Evolutionary conservation across 2,888 invertebrate genomes (phyloP), one percentile per base, ranked within the genome.

Genomic region (Protonemura montana): DNA sequence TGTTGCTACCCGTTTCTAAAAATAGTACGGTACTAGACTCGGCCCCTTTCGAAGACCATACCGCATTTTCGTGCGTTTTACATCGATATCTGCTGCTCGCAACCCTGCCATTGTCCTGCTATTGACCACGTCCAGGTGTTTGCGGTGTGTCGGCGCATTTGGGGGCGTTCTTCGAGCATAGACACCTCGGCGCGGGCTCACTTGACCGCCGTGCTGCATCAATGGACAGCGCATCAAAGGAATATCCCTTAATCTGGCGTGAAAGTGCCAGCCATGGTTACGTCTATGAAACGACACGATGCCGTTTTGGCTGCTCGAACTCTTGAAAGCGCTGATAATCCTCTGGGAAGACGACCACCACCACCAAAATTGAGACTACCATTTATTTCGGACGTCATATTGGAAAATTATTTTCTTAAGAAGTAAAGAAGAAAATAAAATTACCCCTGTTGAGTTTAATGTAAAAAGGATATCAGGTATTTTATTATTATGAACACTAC

Each of bases 111-210:
- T 13, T 21, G 6, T 2, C 13, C 59, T 2, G 81, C 7, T 30
- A 5, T 81, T 81, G 81, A 16, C 27, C 41, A 10, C 42, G 82
- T n/a, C 41, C 82, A 83, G 82, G 82, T 82, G 82, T 82, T 59
- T 82, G 82, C 82, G 41, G 82, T 78, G 35, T 27, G 2, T 78
- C 78, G 7, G n/a, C 10, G 2, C 78, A 78, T 21, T 35, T 3
- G 82, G 35, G 30, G 82, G 82, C 82, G 82, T 83, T 83, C 30
- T 7, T 30, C 82, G 26, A 13, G 25, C 35, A n/a, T 41, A 41
- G n/a, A 3, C 41, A 13, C 26, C 25, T 16, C 42, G 59, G 13
- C 59, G 59, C 59, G 16, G 59, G 26, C 41, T 41, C 41, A 35
- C 35, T 83, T 83, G 42, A 35, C 82, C 82, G 82, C 42, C 21